Base-by-base conservation (phyloP, 1,140 invertebrate genomes). In the Zaprionus nigranus region DNA sequence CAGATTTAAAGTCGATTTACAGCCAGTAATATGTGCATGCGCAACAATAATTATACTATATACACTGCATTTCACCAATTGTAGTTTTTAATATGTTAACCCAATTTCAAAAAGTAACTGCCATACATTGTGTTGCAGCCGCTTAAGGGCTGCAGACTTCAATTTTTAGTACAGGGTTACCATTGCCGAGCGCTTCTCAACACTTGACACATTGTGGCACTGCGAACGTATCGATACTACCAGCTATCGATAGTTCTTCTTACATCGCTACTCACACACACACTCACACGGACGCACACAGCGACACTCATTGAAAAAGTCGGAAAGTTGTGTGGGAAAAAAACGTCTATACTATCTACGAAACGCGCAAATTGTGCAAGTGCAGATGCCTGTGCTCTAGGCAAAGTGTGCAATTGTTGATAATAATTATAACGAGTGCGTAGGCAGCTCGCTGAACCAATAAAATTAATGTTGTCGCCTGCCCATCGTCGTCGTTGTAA, bases 321-420 rank as follows among this genome's bases (percentile, higher is more conserved):
- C 82, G 74, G 83, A 84, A 77, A 79, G 72, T 79, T 84, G 82
- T 85, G 81, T 84, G 81, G 81, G 78, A 80, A 80, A 78, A 76
- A 68, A 69, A 70, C 81, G 82, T 84, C 56, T 78, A 69, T 71
- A 79, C 61, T 70, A 78, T 79, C 24, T 40, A 53, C 66, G 49
- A 71, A 76, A 76, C 67, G 73, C 67, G 77, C 73, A 79, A 76
- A 72, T 76, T 70, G 72, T 78, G 76, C 76, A 65, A 75, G 69
- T 75, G 66, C 76, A 75, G 59, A 78, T 70, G 72, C 66, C 62
- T 63, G 70, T 69, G 65, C 38, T 34, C 63, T 54, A 78, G 26
- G 62, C 61, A 75, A 75, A 81, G 72, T 75, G 78, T 64, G 69
- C 62, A 59, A 57, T 62, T 76, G 30, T 58, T 58, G 9, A 58